Conservation (phyloP, 2,888 invertebrate species). For the Aspidiotus rigidus region DNA sequence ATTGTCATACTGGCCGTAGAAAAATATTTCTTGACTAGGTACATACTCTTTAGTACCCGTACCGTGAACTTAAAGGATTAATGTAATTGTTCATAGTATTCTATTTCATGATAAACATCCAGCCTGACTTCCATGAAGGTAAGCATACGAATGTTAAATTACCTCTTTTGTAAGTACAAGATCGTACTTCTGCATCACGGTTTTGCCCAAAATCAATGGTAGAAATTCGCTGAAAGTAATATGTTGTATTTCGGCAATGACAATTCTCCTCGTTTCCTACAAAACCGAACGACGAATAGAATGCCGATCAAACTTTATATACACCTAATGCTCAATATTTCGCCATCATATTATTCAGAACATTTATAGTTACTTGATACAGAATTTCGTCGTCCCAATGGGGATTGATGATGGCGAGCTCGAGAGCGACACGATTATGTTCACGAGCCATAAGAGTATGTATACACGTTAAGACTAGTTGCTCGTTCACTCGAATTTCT, state of each 20-base stretch:
- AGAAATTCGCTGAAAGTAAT: constrained; percentile 84
- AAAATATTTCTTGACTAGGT: no score
- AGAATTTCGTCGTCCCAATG: constrained; percentile 90
- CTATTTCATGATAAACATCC: no score
- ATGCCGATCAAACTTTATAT: no score
- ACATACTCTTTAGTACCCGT: no score
- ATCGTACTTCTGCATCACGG: constrained; percentile 84
- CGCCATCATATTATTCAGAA: not conserved
- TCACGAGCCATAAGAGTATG: constrained; percentile 84
- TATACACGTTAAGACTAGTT: constrained; percentile 79
- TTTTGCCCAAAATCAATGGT: constrained; percentile 78
- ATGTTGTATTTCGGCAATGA: constrained; percentile 78
- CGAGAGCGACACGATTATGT: constrained; percentile 76
- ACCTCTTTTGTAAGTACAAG: constrained; percentile 72
- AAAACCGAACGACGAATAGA: not conserved
- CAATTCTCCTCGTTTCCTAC: constrained; percentile 68
- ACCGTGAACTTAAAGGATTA: no score
- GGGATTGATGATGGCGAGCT: constrained; percentile 68
- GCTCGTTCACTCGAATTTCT: constrained; percentile 87
- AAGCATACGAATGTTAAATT: constrained; percentile 18
- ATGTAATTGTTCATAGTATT: no score
- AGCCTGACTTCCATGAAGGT: no score
- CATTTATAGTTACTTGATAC: constrained; percentile 55
- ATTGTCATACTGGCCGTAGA: no score
- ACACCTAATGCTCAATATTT: not conserved